These are phyloP conservation scores for Osedax frankpressi DNA, from an alignment of 2,888 invertebrate species.

Conservation along the genomic window DNA sequence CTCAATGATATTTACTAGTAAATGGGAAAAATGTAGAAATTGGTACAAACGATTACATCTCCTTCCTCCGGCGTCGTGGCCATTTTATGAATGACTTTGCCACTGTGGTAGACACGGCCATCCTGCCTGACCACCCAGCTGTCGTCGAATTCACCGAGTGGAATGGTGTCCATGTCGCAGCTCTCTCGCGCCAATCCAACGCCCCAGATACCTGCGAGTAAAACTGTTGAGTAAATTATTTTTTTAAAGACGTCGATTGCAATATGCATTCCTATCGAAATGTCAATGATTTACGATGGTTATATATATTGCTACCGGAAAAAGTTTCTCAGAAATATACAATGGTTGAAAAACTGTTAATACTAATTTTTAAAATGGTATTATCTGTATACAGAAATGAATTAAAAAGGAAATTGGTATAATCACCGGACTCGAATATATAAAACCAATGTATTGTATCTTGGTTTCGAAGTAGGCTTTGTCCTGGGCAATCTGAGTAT, in stretches of 20 bases:
- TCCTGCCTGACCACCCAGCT: constrained; percentile 88
- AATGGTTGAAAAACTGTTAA: too few species aligned
- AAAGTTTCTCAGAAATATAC: too few species aligned
- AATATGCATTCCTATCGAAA: too few species aligned
- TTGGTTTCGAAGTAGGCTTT: constrained; percentile 98
- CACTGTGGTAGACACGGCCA: constrained; percentile 71
- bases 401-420: neutral
- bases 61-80: constrained; percentile 68
- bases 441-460: constrained; percentile 81
- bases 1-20: too few species aligned
- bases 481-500: constrained; percentile 80
- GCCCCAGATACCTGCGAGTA: constrained; percentile 58
- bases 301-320: too few species aligned
- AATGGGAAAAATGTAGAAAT: too few species aligned
- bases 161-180: constrained; percentile 70
- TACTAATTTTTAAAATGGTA: neutral
- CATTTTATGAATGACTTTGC: constrained; percentile 62
- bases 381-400: neutral
- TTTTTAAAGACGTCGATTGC: too few species aligned
- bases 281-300: too few species aligned
- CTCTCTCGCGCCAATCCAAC: constrained; percentile 80
- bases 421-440: neutral
- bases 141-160: constrained; percentile 71
- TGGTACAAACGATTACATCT: constrained; percentile 61
- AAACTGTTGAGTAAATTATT: too few species aligned